phyloP scores from a whole-genome alignment of 2,797 vertebrate genomes.

The Tarsius wallacei region DNA sequence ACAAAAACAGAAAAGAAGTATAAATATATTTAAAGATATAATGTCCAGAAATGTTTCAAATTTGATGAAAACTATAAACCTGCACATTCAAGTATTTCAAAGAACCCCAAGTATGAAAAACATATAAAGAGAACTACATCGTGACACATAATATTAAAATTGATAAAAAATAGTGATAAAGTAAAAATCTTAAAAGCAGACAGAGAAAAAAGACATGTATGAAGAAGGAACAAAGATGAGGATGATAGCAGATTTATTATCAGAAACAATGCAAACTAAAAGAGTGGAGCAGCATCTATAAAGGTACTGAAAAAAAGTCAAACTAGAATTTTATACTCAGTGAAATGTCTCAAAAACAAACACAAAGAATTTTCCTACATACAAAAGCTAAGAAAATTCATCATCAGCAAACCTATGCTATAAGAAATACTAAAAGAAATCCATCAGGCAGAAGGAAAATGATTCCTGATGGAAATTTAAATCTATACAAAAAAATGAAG shows the following conservation, averaged over 20 bases:
- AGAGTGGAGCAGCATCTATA: not conserved
- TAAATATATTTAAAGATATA: conserved; percentile 15
- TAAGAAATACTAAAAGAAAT: not conserved
- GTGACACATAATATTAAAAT: not conserved
- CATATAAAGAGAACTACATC: not conserved
- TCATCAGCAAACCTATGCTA: not conserved
- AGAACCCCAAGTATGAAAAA: not conserved
- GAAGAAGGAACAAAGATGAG: conserved; percentile 37
- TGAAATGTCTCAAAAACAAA: not conserved
- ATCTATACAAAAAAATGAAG: not conserved
- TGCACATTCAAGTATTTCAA: not conserved
- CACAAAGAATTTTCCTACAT: not conserved
- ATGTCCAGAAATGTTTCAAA: not conserved
- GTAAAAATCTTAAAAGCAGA: not conserved
- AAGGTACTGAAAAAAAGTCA: not conserved
- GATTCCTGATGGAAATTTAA: not conserved
- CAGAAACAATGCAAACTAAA: not conserved
- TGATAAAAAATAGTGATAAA: not conserved
- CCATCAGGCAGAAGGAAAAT: not conserved
- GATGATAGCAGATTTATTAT: not conserved
- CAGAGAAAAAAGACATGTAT: not conserved
- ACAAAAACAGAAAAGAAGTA: not conserved
- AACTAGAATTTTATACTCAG: not conserved
- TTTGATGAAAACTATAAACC: not conserved
- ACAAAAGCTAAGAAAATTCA: not conserved